A percentile compares a stretch with the other conserved stretches of the same genome.
These are phyloP conservation scores for Drosophila seclusa DNA, from an alignment of 2,888 invertebrate genomes.

Conservation along the genomic window DNA sequence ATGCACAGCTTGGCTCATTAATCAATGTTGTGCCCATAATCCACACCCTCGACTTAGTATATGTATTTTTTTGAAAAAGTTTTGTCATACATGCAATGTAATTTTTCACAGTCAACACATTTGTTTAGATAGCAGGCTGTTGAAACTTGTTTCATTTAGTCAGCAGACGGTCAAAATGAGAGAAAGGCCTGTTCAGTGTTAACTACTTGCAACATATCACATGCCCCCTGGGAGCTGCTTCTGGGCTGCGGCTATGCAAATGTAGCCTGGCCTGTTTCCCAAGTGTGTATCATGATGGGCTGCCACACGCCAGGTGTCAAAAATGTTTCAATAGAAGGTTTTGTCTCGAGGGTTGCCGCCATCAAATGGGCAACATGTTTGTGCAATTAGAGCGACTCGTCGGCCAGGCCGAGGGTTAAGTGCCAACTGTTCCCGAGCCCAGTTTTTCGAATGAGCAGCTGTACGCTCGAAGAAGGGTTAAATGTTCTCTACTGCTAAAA, in stretches of 20 bases:
- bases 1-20: conserved; percentile 53
- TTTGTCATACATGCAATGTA: conserved; percentile 71
- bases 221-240: conserved; percentile 12
- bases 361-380: conserved; percentile 54
- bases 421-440: conserved; percentile 46
- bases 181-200: conserved; percentile 9
- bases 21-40: conserved; percentile 59
- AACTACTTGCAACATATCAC: conserved; percentile 17
- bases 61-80: conserved; percentile 60
- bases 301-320: conserved; percentile 72
- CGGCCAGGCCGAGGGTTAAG: conserved; percentile 51
- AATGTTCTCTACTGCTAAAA: conserved; percentile 13
- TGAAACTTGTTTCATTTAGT: conserved; percentile 47
- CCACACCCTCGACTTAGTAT: conserved; percentile 12
- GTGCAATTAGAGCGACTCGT: conserved; percentile 62
- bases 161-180: conserved; percentile 4
- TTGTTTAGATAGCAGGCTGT: conserved; percentile 35
- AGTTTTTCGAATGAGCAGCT: conserved; percentile 15
- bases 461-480: conserved; percentile 37
- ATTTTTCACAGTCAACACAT: conserved; percentile 74
- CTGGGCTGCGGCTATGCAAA: conserved; percentile 41
- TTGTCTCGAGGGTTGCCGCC: conserved; percentile 46
- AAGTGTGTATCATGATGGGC: conserved; percentile 43
- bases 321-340: conserved; percentile 49
- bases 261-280: conserved; percentile 44